Evolutionary conservation across 2,797 vertebrate species (phyloP), one percentile per base, ranked within the genome.

Genomic region (Anguilla megastoma): DNA sequence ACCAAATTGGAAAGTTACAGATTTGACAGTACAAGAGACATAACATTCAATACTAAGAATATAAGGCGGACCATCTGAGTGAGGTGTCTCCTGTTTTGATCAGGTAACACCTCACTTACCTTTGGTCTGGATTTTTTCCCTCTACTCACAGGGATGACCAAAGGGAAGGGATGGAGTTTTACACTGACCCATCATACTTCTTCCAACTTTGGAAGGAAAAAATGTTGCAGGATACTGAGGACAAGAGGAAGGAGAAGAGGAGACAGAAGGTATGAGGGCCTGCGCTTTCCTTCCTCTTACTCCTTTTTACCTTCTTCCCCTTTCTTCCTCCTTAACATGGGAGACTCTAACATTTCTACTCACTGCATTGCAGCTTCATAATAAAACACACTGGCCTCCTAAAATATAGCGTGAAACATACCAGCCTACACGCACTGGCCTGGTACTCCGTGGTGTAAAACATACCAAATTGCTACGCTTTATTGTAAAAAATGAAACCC

Each of bases 181-280:
- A 99, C 94, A 99, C 98, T 0, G 98, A 99, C 93, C 98, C 99
- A 48, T 99, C 99, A 33, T 99, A 99, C 94, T 99, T 99, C 95
- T 99, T 99, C 91, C 96, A 99, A 93, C 96, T 99, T 90, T 99
- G 99, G 99, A 99, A 99, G 94, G 98, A 99, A 93, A 99, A 98
- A 94, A 99, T 99, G 99, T 94, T 99, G 52, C 98, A 99, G 94
- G 99, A 99, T 95, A 99, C 98, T 0, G 99, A 99, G 94, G 98
- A 99, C 93, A 99, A 99, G 92, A 97, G 98, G 89, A 99, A 99
- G 95, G 98, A 99, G 93, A 99, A 98, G 91, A 97, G 98, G 86
- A 97, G 98, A 90, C 98, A 99, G 92, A 99, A 99, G 97, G 98
- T 99, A 95, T 90, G 79, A 12, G 16, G 33, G 12, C 45, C 36